These are phyloP conservation scores for Neodiprion fabricii DNA, from an alignment of 1,140 invertebrate genomes.

Conservation along the genomic window DNA sequence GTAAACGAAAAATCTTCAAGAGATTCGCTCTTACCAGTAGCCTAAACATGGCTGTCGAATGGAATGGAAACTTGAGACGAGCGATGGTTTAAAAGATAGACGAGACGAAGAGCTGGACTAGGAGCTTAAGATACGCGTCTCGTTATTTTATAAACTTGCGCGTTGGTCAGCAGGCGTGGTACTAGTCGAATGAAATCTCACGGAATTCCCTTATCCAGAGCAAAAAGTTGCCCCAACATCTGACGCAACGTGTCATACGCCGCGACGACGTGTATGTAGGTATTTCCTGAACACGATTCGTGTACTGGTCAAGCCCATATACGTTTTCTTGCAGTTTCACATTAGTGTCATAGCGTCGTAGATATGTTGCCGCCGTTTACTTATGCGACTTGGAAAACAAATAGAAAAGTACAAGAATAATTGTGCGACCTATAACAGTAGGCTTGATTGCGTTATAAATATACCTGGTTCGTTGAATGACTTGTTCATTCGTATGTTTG, in stretches of 20 bases:
- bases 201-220: conserved; percentile 57
- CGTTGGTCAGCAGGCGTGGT: conserved; percentile 37
- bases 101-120: conserved; percentile 40
- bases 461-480: no score
- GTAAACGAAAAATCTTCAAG: neutral
- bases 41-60: conserved; percentile 2
- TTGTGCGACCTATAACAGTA: no score
- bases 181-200: conserved; percentile 40
- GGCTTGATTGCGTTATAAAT: no score
- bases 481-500: no score
- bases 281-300: conserved; percentile 4
- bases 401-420: neutral
- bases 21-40: neutral
- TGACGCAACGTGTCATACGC: conserved; percentile 44
- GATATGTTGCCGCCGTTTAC: neutral
- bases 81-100: neutral
- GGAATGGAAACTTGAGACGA: neutral
- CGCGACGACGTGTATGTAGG: neutral
- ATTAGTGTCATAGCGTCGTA: neutral
- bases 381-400: neutral
- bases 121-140: conserved; percentile 31
- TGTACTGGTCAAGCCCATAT: neutral
- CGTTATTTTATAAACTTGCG: conserved; percentile 59
- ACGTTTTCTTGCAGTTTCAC: neutral
- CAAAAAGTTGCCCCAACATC: conserved; percentile 43